Conservation (phyloP, 2,797 vertebrate genomes). For the Novumbra hubbsi region DNA sequence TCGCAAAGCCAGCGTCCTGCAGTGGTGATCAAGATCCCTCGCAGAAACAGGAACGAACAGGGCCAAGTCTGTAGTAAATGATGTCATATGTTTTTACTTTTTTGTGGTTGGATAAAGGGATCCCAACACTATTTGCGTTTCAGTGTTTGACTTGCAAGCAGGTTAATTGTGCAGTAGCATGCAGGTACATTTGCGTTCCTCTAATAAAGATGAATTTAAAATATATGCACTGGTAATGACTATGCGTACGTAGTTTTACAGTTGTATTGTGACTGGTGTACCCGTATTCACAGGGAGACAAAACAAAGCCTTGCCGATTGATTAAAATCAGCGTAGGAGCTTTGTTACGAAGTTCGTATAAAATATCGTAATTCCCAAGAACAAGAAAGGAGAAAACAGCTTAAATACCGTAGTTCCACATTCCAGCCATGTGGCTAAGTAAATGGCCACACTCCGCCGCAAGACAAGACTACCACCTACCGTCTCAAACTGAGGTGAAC, state of each 20-base stretch:
- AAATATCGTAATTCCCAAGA: background rate
- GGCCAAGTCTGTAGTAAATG: background rate
- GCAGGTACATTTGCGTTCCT: constrained; percentile 30
- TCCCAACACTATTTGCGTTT: background rate
- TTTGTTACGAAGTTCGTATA: background rate
- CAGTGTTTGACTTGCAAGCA: background rate
- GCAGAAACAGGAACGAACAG: background rate
- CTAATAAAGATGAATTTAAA: constrained; percentile 32
- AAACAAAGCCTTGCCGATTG: background rate
- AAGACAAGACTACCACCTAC: constrained; percentile 13
- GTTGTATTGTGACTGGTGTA: too few species aligned
- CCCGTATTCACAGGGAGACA: background rate
- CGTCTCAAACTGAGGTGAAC: background rate
- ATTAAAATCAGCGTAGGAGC: background rate
- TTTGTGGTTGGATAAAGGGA: background rate
- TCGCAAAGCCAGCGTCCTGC: background rate
- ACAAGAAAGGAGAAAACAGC: background rate
- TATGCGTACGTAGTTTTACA: background rate
- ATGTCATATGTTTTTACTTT: background rate
- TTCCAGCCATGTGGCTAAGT: background rate
- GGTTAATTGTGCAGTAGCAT: constrained; percentile 2
- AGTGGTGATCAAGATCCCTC: background rate
- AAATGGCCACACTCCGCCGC: background rate
- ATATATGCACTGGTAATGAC: background rate
- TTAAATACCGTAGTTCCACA: too few species aligned